Evolutionary conservation across 2,113 vertebrate genomes (phyloP), one percentile per base, ranked within the genome.

Genomic region (Megaptera novaeangliae): DNA sequence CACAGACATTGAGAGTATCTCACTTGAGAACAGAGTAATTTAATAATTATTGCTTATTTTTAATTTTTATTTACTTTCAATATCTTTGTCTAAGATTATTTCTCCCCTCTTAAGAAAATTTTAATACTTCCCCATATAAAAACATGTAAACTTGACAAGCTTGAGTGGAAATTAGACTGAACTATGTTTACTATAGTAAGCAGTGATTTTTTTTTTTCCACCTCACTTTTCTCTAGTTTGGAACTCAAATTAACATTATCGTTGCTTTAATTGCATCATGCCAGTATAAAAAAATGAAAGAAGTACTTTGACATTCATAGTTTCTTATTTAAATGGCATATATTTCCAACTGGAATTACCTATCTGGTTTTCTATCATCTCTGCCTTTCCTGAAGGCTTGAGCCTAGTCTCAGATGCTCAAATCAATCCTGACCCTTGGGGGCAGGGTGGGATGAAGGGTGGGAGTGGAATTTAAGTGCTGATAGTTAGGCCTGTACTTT

Each of bases 241-340:
- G 18, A 97, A 96, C 82, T 88, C 64, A 80, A 93, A 46, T 66
- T 93, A 84, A 71, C 27, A 63, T 94, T 96, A 27, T 94, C 25
- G 72, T 80, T 57, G 34, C 72, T 89, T 84, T 84, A 72, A 88
- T 59, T 92, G 14, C 25, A 81, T 74, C n/a, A 29, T 59, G 1
- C 46, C 66, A 34, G 9, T 84, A 84, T 44, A 23, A 68, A 88
- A 81, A 75, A 41, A 49, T 63, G 23, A 96, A 95, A 77, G 52
- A 91, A 77, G 10, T 29, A 77, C 8, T 6, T 57, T 91, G 64
- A 81, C 31, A 52, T 64, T 91, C 46, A 34, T 95, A 72, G 13
- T 86, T 91, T 91, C 55, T 87, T 57, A 39, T 36, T 92, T 89
- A 49, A 81, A 89, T 87, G 69, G n/a, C 23, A 80, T 77, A 18